phyloP scores from a whole-genome alignment of 1,140 invertebrate genomes.

The Psix sp. region DNA sequence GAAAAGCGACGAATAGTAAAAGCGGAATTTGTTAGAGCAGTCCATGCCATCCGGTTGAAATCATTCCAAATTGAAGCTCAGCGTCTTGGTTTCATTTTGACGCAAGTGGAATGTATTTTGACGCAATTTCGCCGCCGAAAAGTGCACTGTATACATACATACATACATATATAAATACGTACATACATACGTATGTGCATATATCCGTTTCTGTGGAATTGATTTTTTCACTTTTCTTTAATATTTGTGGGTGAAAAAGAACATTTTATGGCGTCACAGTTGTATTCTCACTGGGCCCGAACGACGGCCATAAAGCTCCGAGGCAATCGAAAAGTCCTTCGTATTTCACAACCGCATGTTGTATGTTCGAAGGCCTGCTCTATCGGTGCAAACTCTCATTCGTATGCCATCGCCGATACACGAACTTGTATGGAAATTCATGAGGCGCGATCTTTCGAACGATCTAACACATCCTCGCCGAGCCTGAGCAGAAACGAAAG shows the following conservation, averaged over 20 bases:
- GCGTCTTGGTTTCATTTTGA: conserved; percentile 4
- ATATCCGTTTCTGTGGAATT: neutral
- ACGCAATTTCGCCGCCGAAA: neutral
- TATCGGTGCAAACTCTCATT: conserved; percentile 26
- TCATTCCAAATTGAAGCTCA: conserved; percentile 9
- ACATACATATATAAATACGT: too few relatives aligned
- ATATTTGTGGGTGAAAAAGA: conserved; percentile 26
- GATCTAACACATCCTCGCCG: conserved; percentile 22
- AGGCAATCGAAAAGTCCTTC: conserved; percentile 34
- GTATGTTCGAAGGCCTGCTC: conserved; percentile 25
- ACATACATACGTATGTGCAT: neutral
- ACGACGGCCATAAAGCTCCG: conserved; percentile 26
- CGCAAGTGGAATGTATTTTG: conserved; percentile 7
- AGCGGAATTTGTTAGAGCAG: conserved; percentile 2
- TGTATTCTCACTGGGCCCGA: conserved; percentile 13
- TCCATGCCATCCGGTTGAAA: neutral
- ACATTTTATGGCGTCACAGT: conserved; percentile 19
- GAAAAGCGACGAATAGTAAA: conserved; percentile 17
- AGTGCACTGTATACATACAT: neutral
- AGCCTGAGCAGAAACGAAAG: neutral
- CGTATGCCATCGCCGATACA: conserved; percentile 29
- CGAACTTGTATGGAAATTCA: conserved; percentile 36
- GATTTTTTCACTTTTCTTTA: conserved; percentile 9
- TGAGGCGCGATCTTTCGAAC: conserved; percentile 21
- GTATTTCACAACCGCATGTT: conserved; percentile 28